phyloP scores from a whole-genome alignment of 2,113 vertebrate species.

The Bos indicus region DNA sequence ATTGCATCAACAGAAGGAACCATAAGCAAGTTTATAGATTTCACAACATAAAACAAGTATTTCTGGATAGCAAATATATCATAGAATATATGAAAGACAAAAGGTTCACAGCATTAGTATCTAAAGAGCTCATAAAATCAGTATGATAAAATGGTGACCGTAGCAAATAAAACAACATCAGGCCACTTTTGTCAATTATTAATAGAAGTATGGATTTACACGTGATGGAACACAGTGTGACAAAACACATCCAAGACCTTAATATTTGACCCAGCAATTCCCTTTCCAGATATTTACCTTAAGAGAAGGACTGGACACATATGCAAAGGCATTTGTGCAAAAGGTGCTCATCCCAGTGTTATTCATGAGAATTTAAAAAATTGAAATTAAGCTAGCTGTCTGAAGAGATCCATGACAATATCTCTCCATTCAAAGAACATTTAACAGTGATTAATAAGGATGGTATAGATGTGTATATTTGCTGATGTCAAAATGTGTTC shows the following conservation, averaged over 20 bases:
- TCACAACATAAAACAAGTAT: slow-evolving; percentile 26
- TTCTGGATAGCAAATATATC: neutral
- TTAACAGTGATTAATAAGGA: neutral
- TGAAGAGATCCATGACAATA: neutral
- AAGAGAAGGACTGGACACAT: neutral
- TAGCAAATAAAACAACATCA: neutral
- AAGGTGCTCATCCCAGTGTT: neutral
- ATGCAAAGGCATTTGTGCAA: neutral
- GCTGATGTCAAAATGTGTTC: neutral
- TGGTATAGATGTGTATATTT: neutral
- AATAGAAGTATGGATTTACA: neutral
- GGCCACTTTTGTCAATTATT: neutral
- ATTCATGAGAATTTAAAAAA: neutral
- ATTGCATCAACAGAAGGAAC: neutral
- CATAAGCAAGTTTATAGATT: neutral
- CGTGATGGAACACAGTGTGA: neutral
- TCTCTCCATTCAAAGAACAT: neutral
- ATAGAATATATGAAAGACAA: slow-evolving; percentile 5
- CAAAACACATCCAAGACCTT: neutral
- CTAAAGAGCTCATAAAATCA: slow-evolving; percentile 42
- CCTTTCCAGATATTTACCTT: neutral
- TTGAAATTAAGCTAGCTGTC: neutral
- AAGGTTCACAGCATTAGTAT: neutral
- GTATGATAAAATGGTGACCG: neutral
- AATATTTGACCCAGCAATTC: neutral